Base-by-base conservation (phyloP, 2,888 invertebrate genomes). In the Stratiomys singularior region DNA sequence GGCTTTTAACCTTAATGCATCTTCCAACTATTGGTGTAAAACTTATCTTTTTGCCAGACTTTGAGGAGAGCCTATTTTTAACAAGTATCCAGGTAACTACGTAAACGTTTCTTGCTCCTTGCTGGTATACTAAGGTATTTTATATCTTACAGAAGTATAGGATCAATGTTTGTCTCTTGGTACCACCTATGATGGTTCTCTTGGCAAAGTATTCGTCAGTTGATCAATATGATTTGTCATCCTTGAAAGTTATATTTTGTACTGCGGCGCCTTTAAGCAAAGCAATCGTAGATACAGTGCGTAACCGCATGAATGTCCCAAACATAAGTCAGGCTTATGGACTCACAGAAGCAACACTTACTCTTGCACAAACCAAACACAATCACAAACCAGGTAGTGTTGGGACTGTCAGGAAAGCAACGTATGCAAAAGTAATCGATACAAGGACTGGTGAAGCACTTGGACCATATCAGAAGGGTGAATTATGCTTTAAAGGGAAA, bases 241-340 rank as follows among this genome's bases (percentile, higher is more conserved):
- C 91, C 9, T 84, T 97, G 1, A 89, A 90, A 82, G 89, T 90
- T 71, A 88, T 96, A 67, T 89, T 93, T 85, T 92, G 92, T 82
- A 96, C 95, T 0, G 96, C 96, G 1, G 96, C 96, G 0, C 93
- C 96, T 0, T 88, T 96, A 9, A 93, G 94, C 0, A 90, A 89
- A 82, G 92, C 93, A 79, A 90, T 93, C 79, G 92, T 92, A 83
- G 88, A 88, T 79, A 90, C 91, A 78, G 86, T 87, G 15, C 85
- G 82, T 76, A 81, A 84, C 58, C 82, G 84, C 74, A 84, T 86
- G 76, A 85, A 85, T 7, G 83, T 91, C 27, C 86, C 89, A 64
- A 86, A 89, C 64, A 90, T 93, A 79, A 89, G 89, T 27, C 93
- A 94, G 86, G 93, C 92, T 0, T 95, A 94, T 84, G 95, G 95